Base-by-base conservation (phyloP, 2,113 vertebrate genomes). In the Diglossa brunneiventris region DNA sequence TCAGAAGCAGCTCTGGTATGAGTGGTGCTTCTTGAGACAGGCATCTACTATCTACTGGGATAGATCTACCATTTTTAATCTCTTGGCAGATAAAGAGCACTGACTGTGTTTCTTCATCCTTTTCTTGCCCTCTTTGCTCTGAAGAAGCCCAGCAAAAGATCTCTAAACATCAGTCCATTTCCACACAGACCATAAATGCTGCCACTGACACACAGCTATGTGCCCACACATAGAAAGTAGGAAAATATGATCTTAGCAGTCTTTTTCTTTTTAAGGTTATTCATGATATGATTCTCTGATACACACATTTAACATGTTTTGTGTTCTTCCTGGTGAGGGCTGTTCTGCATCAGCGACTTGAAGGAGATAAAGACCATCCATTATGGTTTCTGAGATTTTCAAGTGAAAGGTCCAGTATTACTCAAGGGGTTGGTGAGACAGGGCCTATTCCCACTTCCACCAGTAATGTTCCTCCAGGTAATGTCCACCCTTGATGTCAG, bases 201-300 rank as follows among this genome's bases (percentile, higher is more conserved):
- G 35, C 28, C 37, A 55, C 22, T 35, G 31, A 20, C 35, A 47
- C 33, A 53, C 15, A 41, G 52, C 7, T n/a, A 5, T 6, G 26
- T 44, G 11, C 20, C 15, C 22, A 26, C 1, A 2, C 8, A 15
- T 3, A 22, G 13, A 35, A 9, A 47, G 11, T 6, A 35, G 52
- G 49, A 24, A 17, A 33, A 0, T 0, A 42, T 27, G 14, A 16
- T 20, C 26, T 27, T 8, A 42, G 41, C 5, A 9, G 41, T 27
- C n/a, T 49, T 68, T 46, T 31, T 7, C 46, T 68, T 53, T 63
- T 26, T 56, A 33, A 37, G 22, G 3, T 70, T 35, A 35, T 53
- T 69, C 0, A 0, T 46, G 12, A 8, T 31, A 33, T 24, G 37
- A 28, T 52, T 59, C 52, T 68, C 35, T 42, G 26, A 56, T 28